These are phyloP conservation scores for Cotesia chilonis DNA, from an alignment of 1,140 invertebrate genomes.

Conservation along the genomic window DNA sequence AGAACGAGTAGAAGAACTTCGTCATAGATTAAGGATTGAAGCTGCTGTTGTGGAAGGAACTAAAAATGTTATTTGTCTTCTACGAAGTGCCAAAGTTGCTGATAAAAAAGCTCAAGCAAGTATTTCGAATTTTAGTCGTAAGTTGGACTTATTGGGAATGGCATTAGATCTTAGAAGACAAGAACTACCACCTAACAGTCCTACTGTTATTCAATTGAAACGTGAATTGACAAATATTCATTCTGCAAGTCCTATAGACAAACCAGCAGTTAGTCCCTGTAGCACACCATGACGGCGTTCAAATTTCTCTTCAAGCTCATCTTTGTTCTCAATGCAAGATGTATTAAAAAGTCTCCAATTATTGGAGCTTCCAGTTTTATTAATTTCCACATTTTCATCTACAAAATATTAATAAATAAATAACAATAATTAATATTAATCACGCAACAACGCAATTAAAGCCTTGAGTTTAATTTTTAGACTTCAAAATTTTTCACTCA, in stretches of 20 bases:
- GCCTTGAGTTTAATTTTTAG: conserved; percentile 40
- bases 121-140: conserved; percentile 90
- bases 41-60: conserved; percentile 97
- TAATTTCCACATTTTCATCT: conserved; percentile 56
- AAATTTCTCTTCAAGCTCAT: conserved; percentile 88
- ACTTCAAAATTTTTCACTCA: conserved; percentile 49
- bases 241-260: conserved; percentile 77
- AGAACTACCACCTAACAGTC: conserved; percentile 84
- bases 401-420: not conserved
- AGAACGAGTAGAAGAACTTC: conserved; percentile 92
- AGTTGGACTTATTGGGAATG: conserved; percentile 90
- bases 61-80: conserved; percentile 93
- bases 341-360: conserved; percentile 65
- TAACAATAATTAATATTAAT: conserved; percentile 24
- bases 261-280: conserved; percentile 78
- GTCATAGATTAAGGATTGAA: conserved; percentile 94
- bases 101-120: conserved; percentile 97
- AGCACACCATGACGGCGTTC: conserved; percentile 82
- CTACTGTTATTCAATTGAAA: conserved; percentile 76
- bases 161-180: conserved; percentile 87
- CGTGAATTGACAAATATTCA: conserved; percentile 77
- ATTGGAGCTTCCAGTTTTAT: conserved; percentile 51
- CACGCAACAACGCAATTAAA: conserved; percentile 37
- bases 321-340: conserved; percentile 80
- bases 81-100: conserved; percentile 88